These are phyloP conservation scores for Eupeodes luniger DNA, from an alignment of 2,888 invertebrate genomes.

Conservation along the genomic window DNA sequence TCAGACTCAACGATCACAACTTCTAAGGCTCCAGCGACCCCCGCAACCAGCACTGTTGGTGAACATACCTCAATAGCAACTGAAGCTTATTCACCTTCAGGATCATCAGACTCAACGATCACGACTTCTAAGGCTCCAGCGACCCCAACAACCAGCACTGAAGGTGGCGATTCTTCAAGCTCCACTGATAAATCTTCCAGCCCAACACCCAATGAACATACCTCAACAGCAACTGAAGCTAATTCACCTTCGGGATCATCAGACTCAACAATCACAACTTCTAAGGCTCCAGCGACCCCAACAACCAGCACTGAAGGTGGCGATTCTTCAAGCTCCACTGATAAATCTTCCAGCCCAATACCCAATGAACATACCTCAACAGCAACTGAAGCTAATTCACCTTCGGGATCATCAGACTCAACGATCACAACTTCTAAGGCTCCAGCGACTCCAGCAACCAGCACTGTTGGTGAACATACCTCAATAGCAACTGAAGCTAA, in stretches of 20 bases:
- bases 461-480: not conserved
- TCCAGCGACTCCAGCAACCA: not conserved
- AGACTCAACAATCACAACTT: not conserved
- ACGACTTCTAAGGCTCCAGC: not conserved
- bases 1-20: not conserved
- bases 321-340: not conserved
- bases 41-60: not conserved
- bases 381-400: not conserved
- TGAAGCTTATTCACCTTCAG: not conserved
- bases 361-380: not conserved
- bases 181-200: not conserved
- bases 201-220: not conserved
- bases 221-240: no score
- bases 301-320: not conserved
- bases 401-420: not conserved
- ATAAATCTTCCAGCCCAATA: not conserved
- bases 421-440: not conserved
- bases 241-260: not conserved
- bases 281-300: not conserved
- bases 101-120: not conserved
- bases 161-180: not conserved
- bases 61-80: not conserved
- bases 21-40: not conserved
- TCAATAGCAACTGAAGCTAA: not conserved
- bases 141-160: not conserved